A percentile compares a stretch with the other conserved stretches of the same genome.
Evolutionary conservation across 2,797 vertebrate species (phyloP).

Genomic region (Syndactyla subalaris): DNA sequence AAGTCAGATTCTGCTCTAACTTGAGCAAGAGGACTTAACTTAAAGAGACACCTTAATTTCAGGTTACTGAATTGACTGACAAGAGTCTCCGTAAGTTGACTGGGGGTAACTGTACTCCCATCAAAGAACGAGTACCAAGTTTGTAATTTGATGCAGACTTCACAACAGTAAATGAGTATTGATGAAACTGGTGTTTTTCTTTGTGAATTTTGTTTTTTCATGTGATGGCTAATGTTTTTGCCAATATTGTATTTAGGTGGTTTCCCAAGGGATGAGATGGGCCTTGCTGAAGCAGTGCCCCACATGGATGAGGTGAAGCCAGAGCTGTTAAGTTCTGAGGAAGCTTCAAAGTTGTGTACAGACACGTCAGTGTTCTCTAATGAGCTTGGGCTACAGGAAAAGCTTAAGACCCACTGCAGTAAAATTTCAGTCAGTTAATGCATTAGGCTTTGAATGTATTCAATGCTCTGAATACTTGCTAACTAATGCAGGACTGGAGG

Average conservation of each 20-base stretch:
- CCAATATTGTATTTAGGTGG: background rate
- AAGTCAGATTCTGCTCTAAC: background rate
- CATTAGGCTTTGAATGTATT: background rate
- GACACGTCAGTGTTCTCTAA: background rate
- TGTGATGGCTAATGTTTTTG: background rate
- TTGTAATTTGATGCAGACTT: background rate
- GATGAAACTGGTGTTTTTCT: background rate
- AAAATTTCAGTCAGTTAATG: slow-evolving; percentile 17
- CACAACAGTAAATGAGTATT: background rate
- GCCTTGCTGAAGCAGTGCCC: background rate
- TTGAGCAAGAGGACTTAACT: background rate
- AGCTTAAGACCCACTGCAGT: background rate
- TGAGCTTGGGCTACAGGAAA: background rate
- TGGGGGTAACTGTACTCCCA: background rate
- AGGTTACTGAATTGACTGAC: background rate
- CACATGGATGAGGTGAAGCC: background rate
- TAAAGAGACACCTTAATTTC: background rate
- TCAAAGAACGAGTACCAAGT: background rate
- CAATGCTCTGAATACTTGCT: slow-evolving; percentile 4
- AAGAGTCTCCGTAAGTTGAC: background rate
- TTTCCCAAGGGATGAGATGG: background rate
- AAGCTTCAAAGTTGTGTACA: background rate
- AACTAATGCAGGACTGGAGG: background rate
- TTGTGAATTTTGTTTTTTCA: background rate
- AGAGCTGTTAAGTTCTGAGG: background rate